Evolutionary conservation across 2,797 vertebrate genomes (phyloP), one percentile per base, ranked within the genome.

Genomic region (Typhlichthys subterraneus): DNA sequence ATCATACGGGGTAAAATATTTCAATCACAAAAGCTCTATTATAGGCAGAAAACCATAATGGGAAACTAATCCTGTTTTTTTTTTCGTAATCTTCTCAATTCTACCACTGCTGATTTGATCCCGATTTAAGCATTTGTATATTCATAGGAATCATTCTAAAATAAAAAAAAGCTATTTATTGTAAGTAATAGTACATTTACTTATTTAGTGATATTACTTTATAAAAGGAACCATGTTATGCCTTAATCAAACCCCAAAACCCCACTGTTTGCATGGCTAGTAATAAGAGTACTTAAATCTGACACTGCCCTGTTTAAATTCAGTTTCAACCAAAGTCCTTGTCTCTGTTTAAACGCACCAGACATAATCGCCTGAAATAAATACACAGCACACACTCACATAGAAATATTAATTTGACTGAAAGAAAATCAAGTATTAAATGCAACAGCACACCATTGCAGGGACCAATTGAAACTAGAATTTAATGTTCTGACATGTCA

Each of bases 51-150:
- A 51, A 57, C 60, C 80, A 73, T 38, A 53, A 45, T 29, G 11
- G 50, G 29, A 65, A 45, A 67, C 33, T 83, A 87, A 88, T 85
- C 85, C 75, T 82, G 76, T 83, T 71, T 80, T 50, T 75, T 68
- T 65, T 59, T 70, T 67, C 67, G 19, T 87, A 88, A 88, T 88
- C 85, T 83, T 76, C 64, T 73, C 38, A 67, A 73, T 79, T 81
- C 59, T 76, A 67, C 73, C 69, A 71, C 71, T 73, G 63, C 76
- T 12, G 45, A 76, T 74, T 64, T 86, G 73, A 86, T n/a, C 46
- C 5, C 69, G 61, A 83, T 82, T 77, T 23, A 23, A 3, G 23
- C 23, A 23, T 23, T 23, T 23, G 23, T 23, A 23, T 3, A 23
- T 80, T 38, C 57, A 17, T 79, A 72, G 69, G 56, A 53, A 82